A percentile compares a stretch with the other conserved stretches of the same genome.
Conservation (phyloP, 2,113 vertebrate species). For the Perca schrenkii region DNA sequence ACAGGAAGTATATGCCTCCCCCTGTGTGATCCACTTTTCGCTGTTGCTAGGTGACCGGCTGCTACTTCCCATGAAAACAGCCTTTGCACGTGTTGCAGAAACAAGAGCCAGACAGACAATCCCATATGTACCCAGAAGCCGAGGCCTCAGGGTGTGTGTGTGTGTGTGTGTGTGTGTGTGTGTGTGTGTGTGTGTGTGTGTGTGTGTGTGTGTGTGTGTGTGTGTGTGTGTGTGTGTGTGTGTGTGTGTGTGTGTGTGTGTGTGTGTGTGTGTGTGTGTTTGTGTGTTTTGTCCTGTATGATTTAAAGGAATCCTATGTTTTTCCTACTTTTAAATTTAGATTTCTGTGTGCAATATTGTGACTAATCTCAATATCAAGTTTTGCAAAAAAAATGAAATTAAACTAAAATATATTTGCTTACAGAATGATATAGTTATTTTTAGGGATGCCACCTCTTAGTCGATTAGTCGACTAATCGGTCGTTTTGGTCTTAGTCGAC, state of each 20-base stretch:
- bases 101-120: slow-evolving; percentile 50
- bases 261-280: too few species aligned
- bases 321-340: not conserved
- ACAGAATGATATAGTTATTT: not conserved
- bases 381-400: not conserved
- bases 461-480: too few species aligned
- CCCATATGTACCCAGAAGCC: slow-evolving; percentile 23
- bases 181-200: too few species aligned
- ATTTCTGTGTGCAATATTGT: not conserved
- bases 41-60: slow-evolving; percentile 68
- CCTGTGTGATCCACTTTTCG: slow-evolving; percentile 51
- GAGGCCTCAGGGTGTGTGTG: too few species aligned
- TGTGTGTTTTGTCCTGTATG: not conserved
- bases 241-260: too few species aligned
- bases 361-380: not conserved
- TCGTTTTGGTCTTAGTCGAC: too few species aligned
- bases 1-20: slow-evolving; percentile 50
- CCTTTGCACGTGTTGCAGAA: slow-evolving; percentile 73
- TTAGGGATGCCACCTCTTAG: too few species aligned
- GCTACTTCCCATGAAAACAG: slow-evolving; percentile 67
- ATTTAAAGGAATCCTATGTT: not conserved
- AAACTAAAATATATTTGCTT: not conserved
- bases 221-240: too few species aligned
- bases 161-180: too few species aligned
- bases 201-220: too few species aligned